Percentiles rank a stretch among this genome's conserved stretches.
These are phyloP conservation scores for Cygnus olor DNA, from an alignment of 2,797 vertebrate genomes.

Conservation along the genomic window DNA sequence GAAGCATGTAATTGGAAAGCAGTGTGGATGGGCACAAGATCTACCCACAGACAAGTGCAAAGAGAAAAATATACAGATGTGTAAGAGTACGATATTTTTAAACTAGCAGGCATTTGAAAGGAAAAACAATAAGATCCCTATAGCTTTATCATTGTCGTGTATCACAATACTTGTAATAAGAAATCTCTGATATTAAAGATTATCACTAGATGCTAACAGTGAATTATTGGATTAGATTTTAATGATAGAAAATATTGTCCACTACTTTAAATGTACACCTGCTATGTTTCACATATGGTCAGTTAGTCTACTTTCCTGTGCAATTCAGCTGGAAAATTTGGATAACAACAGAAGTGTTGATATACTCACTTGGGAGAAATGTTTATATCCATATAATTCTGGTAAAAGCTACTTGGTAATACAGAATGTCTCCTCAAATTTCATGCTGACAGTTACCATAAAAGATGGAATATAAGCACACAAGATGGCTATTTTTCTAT, in stretches of 20 bases:
- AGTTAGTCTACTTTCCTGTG: not conserved
- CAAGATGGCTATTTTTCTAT: not conserved
- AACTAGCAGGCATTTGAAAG: not conserved
- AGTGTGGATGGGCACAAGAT: not conserved
- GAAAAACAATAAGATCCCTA: not conserved
- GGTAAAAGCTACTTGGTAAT: not conserved
- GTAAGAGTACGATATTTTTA: not conserved
- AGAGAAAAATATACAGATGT: not conserved
- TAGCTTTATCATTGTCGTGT: not conserved
- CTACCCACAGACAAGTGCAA: not conserved
- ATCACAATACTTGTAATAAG: not conserved
- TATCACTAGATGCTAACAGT: not conserved
- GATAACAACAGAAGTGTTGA: not conserved
- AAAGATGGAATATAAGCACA: not conserved
- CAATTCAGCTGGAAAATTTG: not conserved
- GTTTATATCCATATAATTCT: not conserved
- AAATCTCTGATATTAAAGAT: not conserved
- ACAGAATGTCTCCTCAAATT: not conserved
- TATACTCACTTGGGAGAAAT: not conserved
- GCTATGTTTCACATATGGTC: not conserved
- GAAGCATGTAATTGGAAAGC: not conserved
- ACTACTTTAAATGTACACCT: not conserved
- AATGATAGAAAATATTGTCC: not conserved
- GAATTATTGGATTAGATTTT: constrained; percentile 6
- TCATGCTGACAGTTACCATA: not conserved